These are phyloP conservation scores for Mythimna ferrago DNA, from an alignment of 2,888 invertebrate species.

Conservation along the genomic window DNA sequence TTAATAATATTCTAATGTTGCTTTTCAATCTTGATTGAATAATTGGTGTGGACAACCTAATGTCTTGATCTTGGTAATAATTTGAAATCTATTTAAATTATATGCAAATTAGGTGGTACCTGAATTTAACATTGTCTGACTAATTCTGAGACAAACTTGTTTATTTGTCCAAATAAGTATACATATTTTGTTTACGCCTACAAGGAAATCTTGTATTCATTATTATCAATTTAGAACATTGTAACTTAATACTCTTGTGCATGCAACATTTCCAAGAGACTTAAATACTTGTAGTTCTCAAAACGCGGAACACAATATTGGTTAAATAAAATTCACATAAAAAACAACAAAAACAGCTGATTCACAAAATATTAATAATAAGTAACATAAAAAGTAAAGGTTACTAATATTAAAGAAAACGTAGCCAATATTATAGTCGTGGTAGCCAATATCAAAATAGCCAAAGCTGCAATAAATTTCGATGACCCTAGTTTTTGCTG, in stretches of 20 bases:
- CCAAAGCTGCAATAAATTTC: background rate
- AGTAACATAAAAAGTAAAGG: too few relatives aligned
- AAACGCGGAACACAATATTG: background rate
- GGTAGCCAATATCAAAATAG: background rate
- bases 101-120: slow-evolving; percentile 49
- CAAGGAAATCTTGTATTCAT: slow-evolving; percentile 8
- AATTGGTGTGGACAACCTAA: slow-evolving; percentile 46
- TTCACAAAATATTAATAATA: background rate
- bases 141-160: slow-evolving; percentile 43
- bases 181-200: slow-evolving; percentile 33
- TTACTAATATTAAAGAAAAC: background rate
- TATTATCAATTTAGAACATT: slow-evolving; percentile 4
- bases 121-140: slow-evolving; percentile 49
- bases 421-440: background rate
- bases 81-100: slow-evolving; percentile 46
- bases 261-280: background rate
- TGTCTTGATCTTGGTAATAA: slow-evolving; percentile 46
- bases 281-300: background rate
- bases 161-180: slow-evolving; percentile 29
- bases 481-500: background rate
- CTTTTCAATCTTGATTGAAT: slow-evolving; percentile 51
- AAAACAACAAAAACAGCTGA: background rate
- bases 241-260: background rate
- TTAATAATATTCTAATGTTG: slow-evolving; percentile 36
- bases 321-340: background rate